Evolutionary conservation across 2,113 vertebrate genomes (phyloP).

Genomic region (Bufo bufo): DNA sequence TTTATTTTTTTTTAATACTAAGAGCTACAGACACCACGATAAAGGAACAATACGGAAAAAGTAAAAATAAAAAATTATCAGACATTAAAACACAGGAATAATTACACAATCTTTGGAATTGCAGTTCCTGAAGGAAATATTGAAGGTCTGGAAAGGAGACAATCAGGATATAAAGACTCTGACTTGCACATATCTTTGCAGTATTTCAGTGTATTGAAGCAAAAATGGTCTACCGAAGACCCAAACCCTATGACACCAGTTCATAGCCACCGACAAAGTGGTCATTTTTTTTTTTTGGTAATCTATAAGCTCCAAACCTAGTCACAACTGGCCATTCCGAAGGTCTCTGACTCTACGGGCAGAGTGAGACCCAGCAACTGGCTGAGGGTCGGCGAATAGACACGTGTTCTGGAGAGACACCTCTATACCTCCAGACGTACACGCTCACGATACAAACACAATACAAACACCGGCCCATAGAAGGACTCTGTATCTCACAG

Average conservation of each 20-base stretch:
- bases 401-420: background rate
- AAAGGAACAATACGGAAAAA: background rate
- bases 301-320: conserved; percentile 24
- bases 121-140: conserved; percentile 53
- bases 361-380: background rate
- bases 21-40: conserved; percentile 45
- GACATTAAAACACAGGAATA: conserved; percentile 23
- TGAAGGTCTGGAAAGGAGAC: conserved; percentile 18
- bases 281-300: background rate
- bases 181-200: conserved; percentile 34
- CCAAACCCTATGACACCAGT: conserved; percentile 15
- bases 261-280: conserved; percentile 7
- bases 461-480: conserved; percentile 7
- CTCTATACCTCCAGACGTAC: conserved; percentile 16
- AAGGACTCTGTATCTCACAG: conserved; percentile 55
- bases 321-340: conserved; percentile 13
- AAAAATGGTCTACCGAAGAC: background rate
- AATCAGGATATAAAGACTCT: conserved; percentile 7
- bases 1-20: conserved; percentile 1
- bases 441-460: conserved; percentile 33
- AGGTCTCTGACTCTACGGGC: background rate
- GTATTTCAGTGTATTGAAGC: conserved; percentile 54
- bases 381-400: background rate
- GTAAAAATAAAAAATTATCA: background rate
- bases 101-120: conserved; percentile 55